These are phyloP conservation scores for Drosophila eohydei DNA, from an alignment of 2,888 invertebrate genomes.

Conservation along the genomic window DNA sequence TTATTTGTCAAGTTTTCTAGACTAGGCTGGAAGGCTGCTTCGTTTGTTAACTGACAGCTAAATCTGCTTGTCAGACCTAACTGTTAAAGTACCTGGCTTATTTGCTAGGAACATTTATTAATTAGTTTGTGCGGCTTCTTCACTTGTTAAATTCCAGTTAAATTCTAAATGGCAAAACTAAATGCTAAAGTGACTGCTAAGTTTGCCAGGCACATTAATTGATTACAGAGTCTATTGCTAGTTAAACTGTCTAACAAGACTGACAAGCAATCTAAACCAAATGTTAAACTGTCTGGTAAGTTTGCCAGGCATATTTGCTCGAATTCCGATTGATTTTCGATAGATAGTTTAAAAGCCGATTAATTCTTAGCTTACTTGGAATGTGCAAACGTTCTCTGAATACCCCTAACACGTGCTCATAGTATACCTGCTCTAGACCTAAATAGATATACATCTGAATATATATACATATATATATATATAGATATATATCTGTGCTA, in stretches of 20 bases:
- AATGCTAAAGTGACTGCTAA: background rate
- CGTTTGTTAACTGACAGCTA: background rate
- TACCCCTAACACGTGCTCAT: conserved; percentile 20
- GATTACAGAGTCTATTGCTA: background rate
- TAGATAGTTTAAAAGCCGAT: background rate
- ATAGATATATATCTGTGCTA: background rate
- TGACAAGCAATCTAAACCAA: background rate
- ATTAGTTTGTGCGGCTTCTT: background rate
- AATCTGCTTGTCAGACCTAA: background rate
- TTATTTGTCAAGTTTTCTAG: conserved; percentile 1
- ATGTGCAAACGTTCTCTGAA: conserved; percentile 12
- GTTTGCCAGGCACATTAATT: background rate
- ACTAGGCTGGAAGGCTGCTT: background rate
- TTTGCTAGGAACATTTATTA: background rate
- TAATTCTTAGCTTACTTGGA: conserved; percentile 1
- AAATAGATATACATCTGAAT: background rate
- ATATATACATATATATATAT: background rate
- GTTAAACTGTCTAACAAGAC: background rate
- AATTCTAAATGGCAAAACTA: background rate
- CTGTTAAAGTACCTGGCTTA: background rate
- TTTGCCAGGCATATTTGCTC: background rate
- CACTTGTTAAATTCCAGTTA: background rate
- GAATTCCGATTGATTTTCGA: background rate
- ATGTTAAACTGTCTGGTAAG: background rate
- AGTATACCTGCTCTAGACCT: conserved; percentile 4